Conservation (phyloP, 2,113 vertebrate species). For the Ailuropoda melanoleuca region DNA sequence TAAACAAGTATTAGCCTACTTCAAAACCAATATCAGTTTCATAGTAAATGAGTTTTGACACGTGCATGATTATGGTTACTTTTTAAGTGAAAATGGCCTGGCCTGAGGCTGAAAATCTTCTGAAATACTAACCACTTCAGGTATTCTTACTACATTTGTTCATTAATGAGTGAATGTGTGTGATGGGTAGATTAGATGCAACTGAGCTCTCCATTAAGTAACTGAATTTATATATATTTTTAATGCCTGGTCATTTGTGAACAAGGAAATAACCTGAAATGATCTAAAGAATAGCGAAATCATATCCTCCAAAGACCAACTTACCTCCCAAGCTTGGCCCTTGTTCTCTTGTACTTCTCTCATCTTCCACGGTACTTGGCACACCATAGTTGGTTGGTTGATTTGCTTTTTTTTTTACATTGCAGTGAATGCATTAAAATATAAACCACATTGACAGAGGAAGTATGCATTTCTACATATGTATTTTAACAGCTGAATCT, state of each 20-base stretch:
- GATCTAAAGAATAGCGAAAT: not conserved
- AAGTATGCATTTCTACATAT: not conserved
- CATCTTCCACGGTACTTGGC: not conserved
- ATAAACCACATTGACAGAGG: not conserved
- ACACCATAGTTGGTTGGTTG: not conserved
- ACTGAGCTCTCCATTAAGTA: slow-evolving; percentile 21
- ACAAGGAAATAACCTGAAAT: not conserved
- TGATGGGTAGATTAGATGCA: not conserved
- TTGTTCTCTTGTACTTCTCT: not conserved
- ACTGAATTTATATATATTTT: not conserved
- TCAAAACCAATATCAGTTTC: slow-evolving; percentile 58
- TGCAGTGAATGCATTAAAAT: slow-evolving; percentile 23
- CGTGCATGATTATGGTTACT: slow-evolving; percentile 49
- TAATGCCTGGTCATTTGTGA: not conserved
- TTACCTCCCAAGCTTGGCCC: not conserved
- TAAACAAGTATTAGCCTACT: slow-evolving; percentile 51
- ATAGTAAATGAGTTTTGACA: slow-evolving; percentile 64
- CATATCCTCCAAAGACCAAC: not conserved
- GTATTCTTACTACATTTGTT: not conserved
- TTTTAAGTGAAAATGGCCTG: slow-evolving; percentile 59
- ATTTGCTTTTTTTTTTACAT: not conserved
- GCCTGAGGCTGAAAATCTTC: slow-evolving; percentile 12
- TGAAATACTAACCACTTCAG: not conserved
- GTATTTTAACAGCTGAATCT: not conserved
- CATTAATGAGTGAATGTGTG: slow-evolving; percentile 44